phyloP scores from a whole-genome alignment of 2,797 vertebrate species.

The Pangasius larnaudii region DNA sequence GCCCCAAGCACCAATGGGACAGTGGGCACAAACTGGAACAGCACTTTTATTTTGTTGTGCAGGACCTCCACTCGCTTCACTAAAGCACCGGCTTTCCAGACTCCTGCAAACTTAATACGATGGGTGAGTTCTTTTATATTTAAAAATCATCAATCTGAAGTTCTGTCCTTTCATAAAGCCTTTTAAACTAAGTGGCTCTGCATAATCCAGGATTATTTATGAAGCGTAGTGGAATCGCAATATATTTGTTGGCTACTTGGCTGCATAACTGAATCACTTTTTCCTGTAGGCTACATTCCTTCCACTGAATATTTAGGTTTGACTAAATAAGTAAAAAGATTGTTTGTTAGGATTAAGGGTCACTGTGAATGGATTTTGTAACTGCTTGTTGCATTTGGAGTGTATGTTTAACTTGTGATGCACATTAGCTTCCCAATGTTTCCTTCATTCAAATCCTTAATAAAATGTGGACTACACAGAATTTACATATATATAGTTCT shows the following conservation, averaged over 20 bases:
- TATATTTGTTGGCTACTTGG: slow-evolving; percentile 32
- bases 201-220: slow-evolving; percentile 28
- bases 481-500: not conserved
- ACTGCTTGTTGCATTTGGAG: not conserved
- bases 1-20: slow-evolving; percentile 45
- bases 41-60: slow-evolving; percentile 50
- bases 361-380: slow-evolving; percentile 5
- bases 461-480: not conserved
- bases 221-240: not conserved
- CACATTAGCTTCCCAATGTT: not conserved
- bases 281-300: slow-evolving; percentile 27
- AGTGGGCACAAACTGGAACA: slow-evolving; percentile 36
- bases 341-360: slow-evolving; percentile 26
- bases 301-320: slow-evolving; percentile 9
- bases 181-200: slow-evolving; percentile 6
- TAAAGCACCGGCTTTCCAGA: slow-evolving; percentile 30
- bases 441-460: not conserved
- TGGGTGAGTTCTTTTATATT: slow-evolving; percentile 58
- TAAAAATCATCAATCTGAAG: slow-evolving; percentile 7
- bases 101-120: slow-evolving; percentile 46
- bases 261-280: slow-evolving; percentile 9
- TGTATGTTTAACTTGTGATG: not conserved
- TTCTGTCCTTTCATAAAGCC: slow-evolving; percentile 9
- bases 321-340: slow-evolving; percentile 18
- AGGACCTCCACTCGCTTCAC: slow-evolving; percentile 36